Conservation (phyloP, 2,113 vertebrate genomes). For the Cyprinodon variegatus region DNA sequence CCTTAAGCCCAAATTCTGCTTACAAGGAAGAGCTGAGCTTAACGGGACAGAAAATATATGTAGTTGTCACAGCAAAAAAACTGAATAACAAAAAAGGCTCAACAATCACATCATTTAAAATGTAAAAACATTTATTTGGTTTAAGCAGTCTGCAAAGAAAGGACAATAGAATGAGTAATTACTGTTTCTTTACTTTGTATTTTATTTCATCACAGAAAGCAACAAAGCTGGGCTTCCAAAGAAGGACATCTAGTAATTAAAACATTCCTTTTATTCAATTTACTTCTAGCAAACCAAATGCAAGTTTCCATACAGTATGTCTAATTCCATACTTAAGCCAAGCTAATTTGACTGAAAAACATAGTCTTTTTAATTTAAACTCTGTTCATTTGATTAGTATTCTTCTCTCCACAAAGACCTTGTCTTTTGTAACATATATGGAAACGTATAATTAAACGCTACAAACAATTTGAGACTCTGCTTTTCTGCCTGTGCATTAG, state of each 20-base stretch:
- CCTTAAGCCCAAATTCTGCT: slow-evolving; percentile 4
- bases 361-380: background rate
- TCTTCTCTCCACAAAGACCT: background rate
- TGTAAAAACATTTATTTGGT: background rate
- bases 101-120: background rate
- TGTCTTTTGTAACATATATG: background rate
- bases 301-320: background rate
- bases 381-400: background rate
- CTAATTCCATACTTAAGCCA: background rate
- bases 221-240: too few species aligned
- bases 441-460: background rate
- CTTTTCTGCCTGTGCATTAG: background rate
- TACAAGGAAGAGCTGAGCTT: background rate
- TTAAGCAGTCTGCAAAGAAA: background rate
- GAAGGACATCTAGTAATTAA: background rate
- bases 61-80: too few species aligned
- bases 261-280: background rate
- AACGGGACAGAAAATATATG: background rate
- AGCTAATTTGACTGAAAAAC: background rate
- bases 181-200: background rate
- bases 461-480: background rate
- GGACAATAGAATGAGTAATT: background rate
- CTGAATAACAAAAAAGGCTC: background rate
- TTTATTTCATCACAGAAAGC: background rate
- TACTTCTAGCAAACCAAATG: background rate